Base-by-base conservation (phyloP, 2,797 vertebrate genomes). In the Capromys pilorides region DNA sequence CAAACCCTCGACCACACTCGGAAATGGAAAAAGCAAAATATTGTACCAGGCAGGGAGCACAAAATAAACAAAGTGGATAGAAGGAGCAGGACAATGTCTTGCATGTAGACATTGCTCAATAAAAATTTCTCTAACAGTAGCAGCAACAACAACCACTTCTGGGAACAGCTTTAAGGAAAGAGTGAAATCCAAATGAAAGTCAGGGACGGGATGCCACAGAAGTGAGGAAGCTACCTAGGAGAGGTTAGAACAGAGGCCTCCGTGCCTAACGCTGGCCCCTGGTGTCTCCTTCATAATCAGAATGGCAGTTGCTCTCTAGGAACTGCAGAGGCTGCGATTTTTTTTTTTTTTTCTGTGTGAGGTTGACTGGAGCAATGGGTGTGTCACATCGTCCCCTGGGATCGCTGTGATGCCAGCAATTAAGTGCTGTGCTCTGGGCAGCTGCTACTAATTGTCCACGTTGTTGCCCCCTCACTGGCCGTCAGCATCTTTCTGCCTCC, bases 291-390 rank as follows among this genome's bases (percentile, higher is more conserved):
- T 78, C 90, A 67, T 93, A 93, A 98, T 98, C 81, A 97, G 93
- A 1, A 0, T 0, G 14, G 78, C 51, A 1, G 93, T 54, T 79
- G 75, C 87, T 94, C 95, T 83, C 91, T 64, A 5, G 96, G 97
- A 93, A 97, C 94, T 90, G 93, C 91, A 54, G 95, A 4, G 16
- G 7, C 36, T 26, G 86, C 1, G 12, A 0, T 49, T 93, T 94
- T 94, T 54, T 51, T 49, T 49, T 49, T 49, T 51, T 51, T 51
- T 8, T 8, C 12, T 51, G 95, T 94, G 84, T 75, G 41, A 97
- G 97, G 94, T 95, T 97, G 97, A 97, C 97, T 94, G 88, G 66
- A 88, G 89, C 83, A 94, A 61, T 54, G 94, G 91, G 93, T 83
- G 84, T 79, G 79, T 61, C 26, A 64, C 7, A 1, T 49, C 88